Conservation (phyloP, 2,888 invertebrate species). For the Prostheceraeus crozeri region DNA sequence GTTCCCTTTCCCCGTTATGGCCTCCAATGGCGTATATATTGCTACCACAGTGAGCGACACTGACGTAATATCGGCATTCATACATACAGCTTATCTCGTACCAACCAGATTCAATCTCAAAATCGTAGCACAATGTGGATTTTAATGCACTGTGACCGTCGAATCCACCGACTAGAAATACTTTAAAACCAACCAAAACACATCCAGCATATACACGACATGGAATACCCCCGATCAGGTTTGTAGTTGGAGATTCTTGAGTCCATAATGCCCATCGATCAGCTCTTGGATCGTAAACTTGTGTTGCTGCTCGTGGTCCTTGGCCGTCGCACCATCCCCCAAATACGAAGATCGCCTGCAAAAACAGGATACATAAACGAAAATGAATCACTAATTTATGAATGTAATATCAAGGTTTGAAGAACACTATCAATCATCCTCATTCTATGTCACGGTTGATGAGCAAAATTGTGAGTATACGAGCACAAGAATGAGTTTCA, state of each 20-base stretch:
- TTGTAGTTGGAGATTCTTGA: constrained; percentile 5
- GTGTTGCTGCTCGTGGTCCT: constrained; percentile 36
- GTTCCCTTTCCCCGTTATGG: constrained; percentile 72
- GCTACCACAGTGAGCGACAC: constrained; percentile 75
- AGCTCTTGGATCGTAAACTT: constrained; percentile 36
- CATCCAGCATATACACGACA: constrained; percentile 79
- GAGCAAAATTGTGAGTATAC: no score
- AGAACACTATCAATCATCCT: no score
- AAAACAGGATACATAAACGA: no score
- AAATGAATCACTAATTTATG: no score
- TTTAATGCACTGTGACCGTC: constrained; percentile 60
- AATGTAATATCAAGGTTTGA: no score
- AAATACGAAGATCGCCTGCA: constrained; percentile 35
- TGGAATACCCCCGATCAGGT: constrained; percentile 30
- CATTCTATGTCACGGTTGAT: no score
- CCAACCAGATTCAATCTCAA: constrained; percentile 35
- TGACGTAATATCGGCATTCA: constrained; percentile 69
- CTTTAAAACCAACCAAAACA: constrained; percentile 72
- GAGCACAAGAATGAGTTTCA: no score
- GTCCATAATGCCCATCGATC: constrained; percentile 37
- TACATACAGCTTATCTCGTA: constrained; percentile 37
- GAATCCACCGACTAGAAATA: constrained; percentile 84
- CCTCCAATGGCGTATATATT: constrained; percentile 62
- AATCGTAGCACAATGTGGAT: constrained; percentile 36
- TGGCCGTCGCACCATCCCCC: constrained; percentile 38